These are phyloP conservation scores for Leucophora obtusa DNA, from an alignment of 2,888 invertebrate species.

Conservation along the genomic window DNA sequence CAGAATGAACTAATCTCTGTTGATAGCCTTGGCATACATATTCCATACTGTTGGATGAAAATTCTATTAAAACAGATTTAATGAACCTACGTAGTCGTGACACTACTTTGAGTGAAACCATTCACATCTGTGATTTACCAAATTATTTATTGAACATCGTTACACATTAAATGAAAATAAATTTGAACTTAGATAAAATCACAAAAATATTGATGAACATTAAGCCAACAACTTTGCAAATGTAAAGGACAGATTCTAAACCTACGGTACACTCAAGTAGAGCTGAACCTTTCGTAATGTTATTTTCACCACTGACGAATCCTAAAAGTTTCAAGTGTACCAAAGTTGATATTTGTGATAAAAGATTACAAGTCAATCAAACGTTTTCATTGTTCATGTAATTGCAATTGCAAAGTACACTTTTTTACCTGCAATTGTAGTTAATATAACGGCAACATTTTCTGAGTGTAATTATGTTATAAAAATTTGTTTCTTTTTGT, in stretches of 20 bases:
- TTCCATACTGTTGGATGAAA: constrained; percentile 84
- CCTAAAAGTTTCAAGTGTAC: constrained; percentile 90
- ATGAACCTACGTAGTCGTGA: constrained; percentile 83
- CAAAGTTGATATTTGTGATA: constrained; percentile 91
- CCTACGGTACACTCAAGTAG: constrained; percentile 93
- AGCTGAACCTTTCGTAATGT: constrained; percentile 84
- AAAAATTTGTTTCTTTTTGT: too few relatives aligned
- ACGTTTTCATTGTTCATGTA: constrained; percentile 91
- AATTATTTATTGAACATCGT: constrained; percentile 81
- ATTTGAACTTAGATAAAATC: constrained; percentile 81
- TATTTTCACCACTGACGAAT: constrained; percentile 84
- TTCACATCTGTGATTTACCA: constrained; percentile 84
- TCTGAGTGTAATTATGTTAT: too few relatives aligned
- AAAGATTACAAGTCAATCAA: constrained; percentile 90
- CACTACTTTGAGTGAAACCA: constrained; percentile 85
- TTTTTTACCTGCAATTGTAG: too few relatives aligned
- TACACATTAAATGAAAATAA: constrained; percentile 23
- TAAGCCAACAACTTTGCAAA: constrained; percentile 87
- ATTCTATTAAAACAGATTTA: constrained; percentile 85
- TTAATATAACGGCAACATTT: too few relatives aligned
- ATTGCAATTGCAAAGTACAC: too few relatives aligned
- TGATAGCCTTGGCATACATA: constrained; percentile 83
- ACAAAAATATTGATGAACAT: constrained; percentile 86
- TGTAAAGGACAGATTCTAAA: constrained; percentile 87
- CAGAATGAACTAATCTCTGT: constrained; percentile 32